Evolutionary conservation across 1,140 invertebrate species (phyloP), one percentile per base, ranked within the genome.

Genomic region (Trachymyrmex septentrionalis): DNA sequence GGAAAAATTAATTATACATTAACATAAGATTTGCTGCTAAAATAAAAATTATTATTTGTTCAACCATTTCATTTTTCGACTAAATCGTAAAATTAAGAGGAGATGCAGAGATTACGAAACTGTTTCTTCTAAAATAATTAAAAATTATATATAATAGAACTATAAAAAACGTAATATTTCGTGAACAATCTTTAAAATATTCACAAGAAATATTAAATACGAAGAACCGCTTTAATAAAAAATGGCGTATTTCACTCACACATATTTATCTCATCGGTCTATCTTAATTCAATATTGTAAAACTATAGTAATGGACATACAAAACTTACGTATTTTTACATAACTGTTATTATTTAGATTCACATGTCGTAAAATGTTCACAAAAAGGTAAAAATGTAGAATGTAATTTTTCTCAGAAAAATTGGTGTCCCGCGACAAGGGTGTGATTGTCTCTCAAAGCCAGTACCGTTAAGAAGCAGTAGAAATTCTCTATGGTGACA

Each of bases 401-500:
- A 85, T 10, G 21, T 57, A 34, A 1, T 24, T 50, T 38, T 48
- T 72, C 53, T 34, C 57, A 21, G 55, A 69, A 55, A 84, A 53
- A 73, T 63, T 63, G 55, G n/a, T 48, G 12, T 76, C 6, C 44
- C 63, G 82, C 87, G 82, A 89, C 86, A 44, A 55, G 81, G 14
- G 24, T 76, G 69, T 85, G 86, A 92, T 88, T 76, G 85, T 69
- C 71, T 69, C 82, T 89, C 76, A 86, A 90, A 90, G 87, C 88
- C 57, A 69, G 63, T 50, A 44, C 67, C 73, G 78, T 87, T 84
- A 85, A 86, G 81, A 85, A 77, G 86, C 72, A 57, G 66, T 66
- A 77, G 84, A 85, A 90, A 90, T 88, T 89, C 88, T 90, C 88
- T 57, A 69, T 67, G 71, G 80, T 86, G 91, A 89, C 81, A 78